phyloP scores from a whole-genome alignment of 2,113 vertebrate species.

The Phyllostomus hastatus region DNA sequence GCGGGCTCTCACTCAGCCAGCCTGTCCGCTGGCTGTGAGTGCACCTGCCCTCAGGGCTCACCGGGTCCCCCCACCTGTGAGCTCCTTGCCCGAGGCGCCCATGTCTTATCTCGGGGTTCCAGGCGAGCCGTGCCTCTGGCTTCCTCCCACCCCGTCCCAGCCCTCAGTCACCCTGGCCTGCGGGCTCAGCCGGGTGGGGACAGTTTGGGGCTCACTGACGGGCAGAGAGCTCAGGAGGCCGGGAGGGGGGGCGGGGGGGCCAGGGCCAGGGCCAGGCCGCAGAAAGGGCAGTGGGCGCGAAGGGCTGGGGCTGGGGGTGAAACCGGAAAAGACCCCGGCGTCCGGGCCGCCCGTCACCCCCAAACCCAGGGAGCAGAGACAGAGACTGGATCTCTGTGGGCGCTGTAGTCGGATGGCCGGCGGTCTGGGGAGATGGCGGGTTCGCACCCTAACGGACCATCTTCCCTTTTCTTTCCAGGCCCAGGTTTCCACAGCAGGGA shows the following conservation, averaged over 20 bases:
- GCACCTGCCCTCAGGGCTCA: fast-evolving
- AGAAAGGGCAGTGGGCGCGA: not conserved
- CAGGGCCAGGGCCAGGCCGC: not conserved
- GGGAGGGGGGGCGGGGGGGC: not conserved
- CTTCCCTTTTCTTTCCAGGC: too few species aligned
- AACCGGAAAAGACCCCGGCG: too few species aligned
- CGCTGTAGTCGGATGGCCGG: too few species aligned
- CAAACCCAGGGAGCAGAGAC: too few species aligned
- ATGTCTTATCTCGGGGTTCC: not conserved
- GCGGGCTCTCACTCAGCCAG: not conserved
- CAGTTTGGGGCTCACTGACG: not conserved
- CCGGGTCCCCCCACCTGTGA: not conserved
- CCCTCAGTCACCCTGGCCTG: not conserved
- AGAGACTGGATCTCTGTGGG: too few species aligned
- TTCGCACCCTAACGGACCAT: too few species aligned
- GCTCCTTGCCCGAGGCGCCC: not conserved
- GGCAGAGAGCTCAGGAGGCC: not conserved
- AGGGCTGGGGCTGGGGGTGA: not conserved
- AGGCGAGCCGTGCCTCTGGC: not conserved
- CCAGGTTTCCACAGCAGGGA: too few species aligned
- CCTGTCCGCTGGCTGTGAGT: not conserved
- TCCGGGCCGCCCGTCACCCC: too few species aligned
- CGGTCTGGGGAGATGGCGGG: too few species aligned
- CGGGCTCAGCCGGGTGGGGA: not conserved
- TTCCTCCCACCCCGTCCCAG: too few species aligned